phyloP scores from a whole-genome alignment of 1,140 invertebrate species.

The Pseudomyrmex cubaensis region DNA sequence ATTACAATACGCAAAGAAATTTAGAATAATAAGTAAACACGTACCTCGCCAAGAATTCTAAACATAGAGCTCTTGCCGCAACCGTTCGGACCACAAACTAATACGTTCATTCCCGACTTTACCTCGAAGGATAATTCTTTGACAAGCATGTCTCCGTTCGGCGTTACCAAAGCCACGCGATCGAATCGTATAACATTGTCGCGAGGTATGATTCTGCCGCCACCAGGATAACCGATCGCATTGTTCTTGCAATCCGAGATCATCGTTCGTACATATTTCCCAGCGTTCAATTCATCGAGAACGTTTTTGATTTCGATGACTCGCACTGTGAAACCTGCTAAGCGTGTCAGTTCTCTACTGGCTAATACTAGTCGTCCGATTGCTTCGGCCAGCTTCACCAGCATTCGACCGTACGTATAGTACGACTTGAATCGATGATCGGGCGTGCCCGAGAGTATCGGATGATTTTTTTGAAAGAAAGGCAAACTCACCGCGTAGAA shows the following conservation, averaged over 20 bases:
- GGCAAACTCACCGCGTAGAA: conserved; percentile 98
- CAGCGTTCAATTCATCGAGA: conserved; percentile 94
- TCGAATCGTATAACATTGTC: conserved; percentile 98
- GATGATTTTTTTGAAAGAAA: conserved; percentile 92
- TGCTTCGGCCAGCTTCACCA: conserved; percentile 98
- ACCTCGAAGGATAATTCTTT: conserved; percentile 96
- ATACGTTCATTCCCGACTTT: conserved; percentile 97
- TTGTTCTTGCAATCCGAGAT: conserved; percentile 85
- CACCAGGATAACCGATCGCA: conserved; percentile 87
- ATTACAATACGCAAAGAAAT: conserved; percentile 7
- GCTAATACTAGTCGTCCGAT: conserved; percentile 97
- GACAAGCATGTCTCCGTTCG: conserved; percentile 98
- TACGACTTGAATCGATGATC: conserved; percentile 90
- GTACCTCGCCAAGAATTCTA: conserved; percentile 95
- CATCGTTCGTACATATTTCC: conserved; percentile 96
- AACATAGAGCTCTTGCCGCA: conserved; percentile 98
- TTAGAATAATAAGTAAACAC: conserved; percentile 37
- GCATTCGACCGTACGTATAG: conserved; percentile 98
- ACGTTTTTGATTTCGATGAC: conserved; percentile 96
- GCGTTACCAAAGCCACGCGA: conserved; percentile 96
- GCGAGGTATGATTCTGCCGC: conserved; percentile 92
- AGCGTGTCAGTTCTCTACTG: conserved; percentile 95
- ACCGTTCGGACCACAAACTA: conserved; percentile 99
- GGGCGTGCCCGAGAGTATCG: conserved; percentile 85
- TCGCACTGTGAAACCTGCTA: conserved; percentile 97